Conservation (phyloP, 2,113 vertebrate species). For the Crypturellus undulatus region DNA sequence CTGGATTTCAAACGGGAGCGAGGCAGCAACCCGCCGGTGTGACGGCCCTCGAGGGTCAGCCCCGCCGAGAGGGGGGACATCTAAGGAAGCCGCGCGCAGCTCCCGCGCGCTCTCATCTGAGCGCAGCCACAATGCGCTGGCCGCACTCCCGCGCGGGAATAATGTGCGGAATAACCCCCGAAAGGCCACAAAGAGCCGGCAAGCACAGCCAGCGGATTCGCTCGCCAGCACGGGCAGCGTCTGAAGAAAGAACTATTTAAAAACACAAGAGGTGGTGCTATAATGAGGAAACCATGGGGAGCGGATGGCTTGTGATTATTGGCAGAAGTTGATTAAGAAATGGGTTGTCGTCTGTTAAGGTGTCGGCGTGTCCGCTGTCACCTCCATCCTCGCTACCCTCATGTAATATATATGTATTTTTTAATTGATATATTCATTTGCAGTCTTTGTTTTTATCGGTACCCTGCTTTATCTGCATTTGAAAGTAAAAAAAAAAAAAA, state of each 20-base stretch:
- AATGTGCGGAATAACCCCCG: slow-evolving; percentile 32
- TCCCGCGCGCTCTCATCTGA: slow-evolving; percentile 50
- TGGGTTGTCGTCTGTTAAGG: slow-evolving; percentile 60
- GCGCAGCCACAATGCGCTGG: slow-evolving; percentile 57
- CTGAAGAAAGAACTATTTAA: slow-evolving; percentile 70
- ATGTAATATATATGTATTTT: slow-evolving; percentile 36
- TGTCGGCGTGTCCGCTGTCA: slow-evolving; percentile 17
- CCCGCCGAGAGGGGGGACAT: slow-evolving; percentile 60
- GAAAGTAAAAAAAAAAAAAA: slow-evolving; percentile 39
- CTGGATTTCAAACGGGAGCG: slow-evolving; percentile 54
- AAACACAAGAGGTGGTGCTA: slow-evolving; percentile 72
- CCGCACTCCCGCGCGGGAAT: slow-evolving; percentile 40
- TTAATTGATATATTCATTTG: slow-evolving; percentile 66
- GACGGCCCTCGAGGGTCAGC: slow-evolving; percentile 59
- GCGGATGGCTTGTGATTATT: slow-evolving; percentile 66
- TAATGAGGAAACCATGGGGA: slow-evolving; percentile 73
- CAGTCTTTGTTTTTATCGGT: slow-evolving; percentile 63
- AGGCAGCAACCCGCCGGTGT: slow-evolving; percentile 56
- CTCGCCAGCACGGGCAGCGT: slow-evolving; percentile 39
- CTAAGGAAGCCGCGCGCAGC: slow-evolving; percentile 68
- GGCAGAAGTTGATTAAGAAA: slow-evolving; percentile 69
- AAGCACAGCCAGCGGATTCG: slow-evolving; percentile 25
- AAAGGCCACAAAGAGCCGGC: slow-evolving; percentile 57
- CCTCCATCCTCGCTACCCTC: slow-evolving; percentile 1
- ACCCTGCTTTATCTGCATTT: slow-evolving; percentile 68